Conservation (phyloP, 2,888 invertebrate genomes). For the Marronus borbonicus region DNA sequence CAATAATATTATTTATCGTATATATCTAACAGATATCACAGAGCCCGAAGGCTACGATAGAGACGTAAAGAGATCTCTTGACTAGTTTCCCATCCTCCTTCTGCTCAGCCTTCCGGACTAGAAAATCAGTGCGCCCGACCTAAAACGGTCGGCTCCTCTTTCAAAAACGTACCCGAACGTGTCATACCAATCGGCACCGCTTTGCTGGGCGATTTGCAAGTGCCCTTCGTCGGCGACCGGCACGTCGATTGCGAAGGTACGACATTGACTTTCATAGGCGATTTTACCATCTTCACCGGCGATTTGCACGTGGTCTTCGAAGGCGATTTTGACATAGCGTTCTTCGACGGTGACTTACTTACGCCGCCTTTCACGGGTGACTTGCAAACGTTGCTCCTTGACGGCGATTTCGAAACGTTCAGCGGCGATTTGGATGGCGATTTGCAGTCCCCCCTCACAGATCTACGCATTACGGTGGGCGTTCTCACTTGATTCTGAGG, state of each 20-base stretch:
- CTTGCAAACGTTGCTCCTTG: constrained; percentile 43
- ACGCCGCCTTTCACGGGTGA: constrained; percentile 47
- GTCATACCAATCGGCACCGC: constrained; percentile 67
- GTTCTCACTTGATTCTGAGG: constrained; percentile 39
- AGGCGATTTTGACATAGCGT: constrained; percentile 42
- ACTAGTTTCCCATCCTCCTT: constrained; percentile 25
- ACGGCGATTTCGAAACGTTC: constrained; percentile 48
- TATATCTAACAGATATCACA: constrained; percentile 53
- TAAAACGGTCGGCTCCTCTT: constrained; percentile 81
- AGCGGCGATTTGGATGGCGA: constrained; percentile 50
- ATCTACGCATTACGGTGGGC: constrained; percentile 47
- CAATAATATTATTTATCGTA: constrained; percentile 41
- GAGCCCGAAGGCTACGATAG: constrained; percentile 51
- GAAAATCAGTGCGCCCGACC: constrained; percentile 49
- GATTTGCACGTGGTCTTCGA: constrained; percentile 49
- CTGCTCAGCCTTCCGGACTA: constrained; percentile 36
- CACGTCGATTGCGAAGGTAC: constrained; percentile 35
- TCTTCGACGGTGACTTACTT: constrained; percentile 46
- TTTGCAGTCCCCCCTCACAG: constrained; percentile 46
- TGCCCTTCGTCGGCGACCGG: constrained; percentile 43
- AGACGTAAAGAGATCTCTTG: constrained; percentile 48
- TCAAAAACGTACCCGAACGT: constrained; percentile 82
- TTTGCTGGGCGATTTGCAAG: constrained; percentile 51
- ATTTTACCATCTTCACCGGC: constrained; percentile 50
- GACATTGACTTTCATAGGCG: constrained; percentile 31